Conservation (phyloP, 2,797 vertebrate genomes). For the Lycodopsis pacificus region DNA sequence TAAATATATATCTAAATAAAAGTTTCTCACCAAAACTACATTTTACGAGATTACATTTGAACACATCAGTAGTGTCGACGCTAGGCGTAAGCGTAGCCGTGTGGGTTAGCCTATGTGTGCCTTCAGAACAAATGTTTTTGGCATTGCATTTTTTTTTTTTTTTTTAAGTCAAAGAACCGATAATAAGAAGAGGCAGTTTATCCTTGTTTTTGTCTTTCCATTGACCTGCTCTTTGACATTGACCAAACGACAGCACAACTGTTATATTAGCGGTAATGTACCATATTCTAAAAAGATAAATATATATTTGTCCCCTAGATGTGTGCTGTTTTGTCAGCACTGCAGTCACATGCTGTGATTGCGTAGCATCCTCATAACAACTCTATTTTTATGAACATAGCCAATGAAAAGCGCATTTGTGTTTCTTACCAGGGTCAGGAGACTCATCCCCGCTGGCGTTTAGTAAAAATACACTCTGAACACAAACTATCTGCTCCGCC, state of each 20-base stretch:
- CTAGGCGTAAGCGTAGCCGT: background rate
- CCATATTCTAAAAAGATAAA: slow-evolving; percentile 43
- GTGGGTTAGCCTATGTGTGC: background rate
- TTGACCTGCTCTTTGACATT: slow-evolving; percentile 2
- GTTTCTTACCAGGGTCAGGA: slow-evolving; percentile 71
- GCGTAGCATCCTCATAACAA: slow-evolving; percentile 66
- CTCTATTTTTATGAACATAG: slow-evolving; percentile 62
- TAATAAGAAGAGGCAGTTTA: background rate
- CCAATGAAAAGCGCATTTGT: slow-evolving; percentile 78
- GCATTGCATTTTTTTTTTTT: background rate
- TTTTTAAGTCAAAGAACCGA: background rate
- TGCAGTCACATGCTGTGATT: slow-evolving; percentile 74
- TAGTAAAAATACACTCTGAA: slow-evolving; percentile 73
- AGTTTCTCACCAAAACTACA: no score
- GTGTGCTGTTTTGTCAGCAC: slow-evolving; percentile 59
- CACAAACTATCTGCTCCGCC: slow-evolving; percentile 65
- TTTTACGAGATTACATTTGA: no score
- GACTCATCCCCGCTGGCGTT: slow-evolving; percentile 64
- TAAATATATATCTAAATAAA: no score
- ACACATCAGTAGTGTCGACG: background rate
- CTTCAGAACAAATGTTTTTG: background rate
- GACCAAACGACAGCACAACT: background rate
- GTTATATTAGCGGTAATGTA: background rate
- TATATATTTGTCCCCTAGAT: slow-evolving; percentile 38
- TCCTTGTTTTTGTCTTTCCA: background rate